These are phyloP conservation scores for Lepus europaeus DNA, from an alignment of 2,113 vertebrate species.

Conservation along the genomic window DNA sequence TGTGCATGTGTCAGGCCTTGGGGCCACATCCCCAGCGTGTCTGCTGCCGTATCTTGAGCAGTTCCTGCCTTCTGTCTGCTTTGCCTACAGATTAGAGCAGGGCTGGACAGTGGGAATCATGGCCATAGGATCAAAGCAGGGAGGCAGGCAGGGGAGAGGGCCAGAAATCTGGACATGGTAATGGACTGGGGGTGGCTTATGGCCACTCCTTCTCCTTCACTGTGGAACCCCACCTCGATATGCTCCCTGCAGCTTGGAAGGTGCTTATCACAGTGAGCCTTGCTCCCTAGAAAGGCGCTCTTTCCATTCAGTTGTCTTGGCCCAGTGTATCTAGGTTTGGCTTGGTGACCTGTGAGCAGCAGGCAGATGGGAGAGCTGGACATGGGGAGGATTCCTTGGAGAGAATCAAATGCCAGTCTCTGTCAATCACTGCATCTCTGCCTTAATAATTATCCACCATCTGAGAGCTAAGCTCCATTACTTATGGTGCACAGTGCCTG, in stretches of 20 bases:
- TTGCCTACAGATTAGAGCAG: background rate
- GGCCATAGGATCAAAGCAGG: too few relatives aligned
- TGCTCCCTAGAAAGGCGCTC: background rate
- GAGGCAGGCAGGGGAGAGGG: background rate
- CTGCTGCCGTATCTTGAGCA: background rate
- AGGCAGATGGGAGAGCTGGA: background rate
- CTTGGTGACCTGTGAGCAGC: background rate
- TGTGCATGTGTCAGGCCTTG: fast-evolving
- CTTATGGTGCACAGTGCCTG: background rate
- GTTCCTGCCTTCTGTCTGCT: background rate
- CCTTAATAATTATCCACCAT: background rate
- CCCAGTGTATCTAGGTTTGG: background rate
- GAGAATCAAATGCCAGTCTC: background rate
- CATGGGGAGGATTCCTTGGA: background rate
- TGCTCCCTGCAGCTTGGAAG: background rate
- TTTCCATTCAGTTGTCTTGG: background rate
- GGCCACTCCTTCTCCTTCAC: background rate
- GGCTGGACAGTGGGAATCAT: background rate
- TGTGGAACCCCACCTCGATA: background rate
- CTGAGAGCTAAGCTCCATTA: background rate
- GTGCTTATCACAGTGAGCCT: too few relatives aligned
- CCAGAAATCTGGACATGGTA: background rate
- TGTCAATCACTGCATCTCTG: background rate
- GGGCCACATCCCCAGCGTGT: background rate
- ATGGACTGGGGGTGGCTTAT: fast-evolving